Percentiles rank a stretch among this genome's conserved stretches.
Evolutionary conservation across 2,888 invertebrate genomes (phyloP).

Genomic region (Caenorhabditis uteleia): DNA sequence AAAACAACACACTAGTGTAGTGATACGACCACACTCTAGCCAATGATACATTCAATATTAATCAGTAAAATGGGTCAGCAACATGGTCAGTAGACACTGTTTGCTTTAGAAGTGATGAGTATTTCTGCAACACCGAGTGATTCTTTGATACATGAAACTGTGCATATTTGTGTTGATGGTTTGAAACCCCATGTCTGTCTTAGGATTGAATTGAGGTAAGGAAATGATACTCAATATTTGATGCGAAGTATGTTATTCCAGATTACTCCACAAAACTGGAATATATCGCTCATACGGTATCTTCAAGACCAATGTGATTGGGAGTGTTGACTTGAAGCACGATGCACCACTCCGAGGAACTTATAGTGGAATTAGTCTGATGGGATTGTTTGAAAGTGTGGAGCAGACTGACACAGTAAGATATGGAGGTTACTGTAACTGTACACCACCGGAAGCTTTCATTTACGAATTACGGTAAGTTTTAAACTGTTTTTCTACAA

Average conservation of each 20-base stretch:
- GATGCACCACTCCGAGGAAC: constrained; percentile 28
- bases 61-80: too few relatives aligned
- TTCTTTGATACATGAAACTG: constrained; percentile 27
- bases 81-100: too few relatives aligned
- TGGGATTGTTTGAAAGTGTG: constrained; percentile 33
- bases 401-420: constrained; percentile 22
- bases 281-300: constrained; percentile 23
- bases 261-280: constrained; percentile 16
- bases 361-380: constrained; percentile 8
- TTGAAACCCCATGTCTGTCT: neutral
- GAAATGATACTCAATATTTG: neutral
- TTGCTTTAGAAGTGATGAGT: too few relatives aligned
- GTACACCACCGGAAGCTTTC: constrained; percentile 29
- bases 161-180: constrained; percentile 1
- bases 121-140: neutral
- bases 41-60: too few relatives aligned
- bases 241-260: constrained; percentile 5
- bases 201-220: constrained; percentile 18
- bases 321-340: constrained; percentile 7
- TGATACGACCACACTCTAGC: neutral
- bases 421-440: constrained; percentile 31
- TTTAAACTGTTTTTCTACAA: neutral
- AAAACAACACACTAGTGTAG: too few relatives aligned
- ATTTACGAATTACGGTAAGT: constrained; percentile 16
- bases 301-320: constrained; percentile 14